Conservation (phyloP, 1,140 invertebrate species). For the Solenopsis fugax region DNA sequence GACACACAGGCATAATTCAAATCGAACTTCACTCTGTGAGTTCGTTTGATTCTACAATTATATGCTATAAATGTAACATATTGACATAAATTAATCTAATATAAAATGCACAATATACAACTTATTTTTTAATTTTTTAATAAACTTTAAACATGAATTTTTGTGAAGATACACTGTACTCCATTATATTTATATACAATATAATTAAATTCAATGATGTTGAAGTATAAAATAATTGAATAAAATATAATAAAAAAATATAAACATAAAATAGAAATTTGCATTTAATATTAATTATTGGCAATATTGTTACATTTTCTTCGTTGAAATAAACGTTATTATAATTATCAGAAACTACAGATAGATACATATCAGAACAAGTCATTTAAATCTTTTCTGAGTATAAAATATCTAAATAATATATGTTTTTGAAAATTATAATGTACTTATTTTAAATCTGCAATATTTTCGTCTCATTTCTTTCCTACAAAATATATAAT, state of each 20-base stretch:
- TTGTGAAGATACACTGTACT: not conserved
- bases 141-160: not conserved
- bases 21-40: too few relatives aligned
- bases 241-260: not conserved
- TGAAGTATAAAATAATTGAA: not conserved
- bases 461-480: not conserved
- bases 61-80: too few relatives aligned
- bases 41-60: too few relatives aligned
- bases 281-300: slow-evolving; percentile 1
- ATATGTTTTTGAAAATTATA: not conserved
- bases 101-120: too few relatives aligned
- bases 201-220: not conserved
- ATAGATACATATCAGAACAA: not conserved
- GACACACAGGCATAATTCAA: too few relatives aligned
- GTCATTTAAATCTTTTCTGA: not conserved
- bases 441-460: not conserved
- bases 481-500: slow-evolving; percentile 9
- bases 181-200: not conserved
- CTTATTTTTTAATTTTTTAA: too few relatives aligned
- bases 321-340: not conserved
- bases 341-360: slow-evolving; percentile 15
- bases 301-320: not conserved
- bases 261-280: not conserved
- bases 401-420: slow-evolving; percentile 20
- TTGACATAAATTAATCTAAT: too few relatives aligned